phyloP scores from a whole-genome alignment of 2,888 invertebrate species.

The Trachelus iudaicus region DNA sequence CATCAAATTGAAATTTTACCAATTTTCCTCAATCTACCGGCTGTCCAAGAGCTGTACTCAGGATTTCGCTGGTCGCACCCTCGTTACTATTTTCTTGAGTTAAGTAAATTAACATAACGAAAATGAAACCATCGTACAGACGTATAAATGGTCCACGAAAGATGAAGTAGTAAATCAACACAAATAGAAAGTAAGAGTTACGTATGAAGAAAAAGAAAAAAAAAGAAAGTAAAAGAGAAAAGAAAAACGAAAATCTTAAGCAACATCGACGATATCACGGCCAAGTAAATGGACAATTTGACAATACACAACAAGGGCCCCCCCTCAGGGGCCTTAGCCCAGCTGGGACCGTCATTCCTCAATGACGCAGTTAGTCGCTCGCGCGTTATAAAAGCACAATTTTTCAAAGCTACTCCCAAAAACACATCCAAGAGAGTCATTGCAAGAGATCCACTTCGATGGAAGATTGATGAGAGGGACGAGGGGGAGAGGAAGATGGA shows the following conservation, averaged over 20 bases:
- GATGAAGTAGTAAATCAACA: neutral
- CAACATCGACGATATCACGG: slow-evolving; percentile 42
- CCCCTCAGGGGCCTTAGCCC: slow-evolving; percentile 50
- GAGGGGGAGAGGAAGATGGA: too few relatives aligned
- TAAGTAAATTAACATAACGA: neutral
- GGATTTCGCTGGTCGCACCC: neutral
- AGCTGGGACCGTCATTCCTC: slow-evolving; percentile 19
- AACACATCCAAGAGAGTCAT: neutral
- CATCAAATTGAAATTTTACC: neutral
- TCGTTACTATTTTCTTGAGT: neutral
- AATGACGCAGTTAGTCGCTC: slow-evolving; percentile 1
- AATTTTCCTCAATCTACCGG: neutral
- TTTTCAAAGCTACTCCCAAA: neutral
- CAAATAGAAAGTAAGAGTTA: slow-evolving; percentile 5
- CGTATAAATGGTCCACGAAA: neutral
- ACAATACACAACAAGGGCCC: slow-evolving; percentile 64
- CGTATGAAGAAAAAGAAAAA: slow-evolving; percentile 28
- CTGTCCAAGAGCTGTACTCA: neutral
- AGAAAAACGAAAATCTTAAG: slow-evolving; percentile 35
- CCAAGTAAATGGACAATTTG: slow-evolving; percentile 44
- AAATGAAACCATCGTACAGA: neutral
- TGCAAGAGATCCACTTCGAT: neutral
- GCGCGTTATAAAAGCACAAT: neutral
- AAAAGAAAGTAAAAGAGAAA: slow-evolving; percentile 14
- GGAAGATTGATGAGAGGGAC: neutral